Evolutionary conservation across 1,140 invertebrate genomes (phyloP).

Genomic region (Probaryconus sp.): DNA sequence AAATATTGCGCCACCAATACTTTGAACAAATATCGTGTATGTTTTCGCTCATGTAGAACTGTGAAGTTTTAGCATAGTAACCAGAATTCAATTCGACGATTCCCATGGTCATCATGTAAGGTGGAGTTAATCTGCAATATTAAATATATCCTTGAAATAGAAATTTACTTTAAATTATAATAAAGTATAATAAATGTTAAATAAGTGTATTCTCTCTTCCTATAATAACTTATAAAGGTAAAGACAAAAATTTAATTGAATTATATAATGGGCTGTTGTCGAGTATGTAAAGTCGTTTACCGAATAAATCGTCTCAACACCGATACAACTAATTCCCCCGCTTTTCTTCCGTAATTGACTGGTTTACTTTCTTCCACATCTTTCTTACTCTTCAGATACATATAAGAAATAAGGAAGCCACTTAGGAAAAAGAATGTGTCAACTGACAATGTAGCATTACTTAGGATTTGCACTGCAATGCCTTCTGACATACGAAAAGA

Average conservation of each 20-base stretch:
- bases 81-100: constrained; percentile 77
- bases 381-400: constrained; percentile 69
- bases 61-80: constrained; percentile 76
- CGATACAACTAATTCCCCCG: constrained; percentile 65
- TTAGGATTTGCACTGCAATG: constrained; percentile 70
- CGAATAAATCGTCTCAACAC: constrained; percentile 74
- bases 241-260: constrained; percentile 4
- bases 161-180: neutral
- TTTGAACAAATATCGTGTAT: constrained; percentile 77
- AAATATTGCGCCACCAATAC: constrained; percentile 83
- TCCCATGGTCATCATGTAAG: constrained; percentile 79
- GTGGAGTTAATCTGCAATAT: constrained; percentile 66
- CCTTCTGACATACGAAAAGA: constrained; percentile 65
- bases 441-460: constrained; percentile 75
- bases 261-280: constrained; percentile 11
- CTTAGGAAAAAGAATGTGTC: constrained; percentile 78
- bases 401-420: constrained; percentile 75
- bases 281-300: constrained; percentile 59
- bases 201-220: no score
- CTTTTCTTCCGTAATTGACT: constrained; percentile 59
- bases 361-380: constrained; percentile 54
- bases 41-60: constrained; percentile 77
- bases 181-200: no score
- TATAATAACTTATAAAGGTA: neutral
- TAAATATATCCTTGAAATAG: no score